These are phyloP conservation scores for Mesorhabditis belari DNA, from an alignment of 2,888 invertebrate genomes.

Conservation along the genomic window DNA sequence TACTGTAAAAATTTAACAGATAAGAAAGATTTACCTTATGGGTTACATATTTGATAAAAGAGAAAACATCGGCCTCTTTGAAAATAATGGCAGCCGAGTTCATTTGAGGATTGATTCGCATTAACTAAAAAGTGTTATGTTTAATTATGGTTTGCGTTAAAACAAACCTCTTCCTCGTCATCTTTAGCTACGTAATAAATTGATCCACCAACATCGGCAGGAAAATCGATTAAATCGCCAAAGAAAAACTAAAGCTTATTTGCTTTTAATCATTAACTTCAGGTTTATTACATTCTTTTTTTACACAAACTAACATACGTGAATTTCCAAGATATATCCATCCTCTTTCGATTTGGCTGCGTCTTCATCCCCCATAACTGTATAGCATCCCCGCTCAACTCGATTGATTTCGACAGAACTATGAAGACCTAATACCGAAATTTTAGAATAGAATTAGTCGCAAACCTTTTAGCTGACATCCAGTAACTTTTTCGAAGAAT, in stretches of 20 bases:
- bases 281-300: neutral
- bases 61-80: constrained; percentile 40
- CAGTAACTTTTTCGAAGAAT: constrained; percentile 12
- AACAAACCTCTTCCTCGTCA: constrained; percentile 35
- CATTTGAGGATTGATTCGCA: constrained; percentile 28
- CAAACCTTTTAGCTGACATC: constrained; percentile 9
- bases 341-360: constrained; percentile 15
- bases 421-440: constrained; percentile 7
- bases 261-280: too few relatives aligned
- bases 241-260: constrained; percentile 40
- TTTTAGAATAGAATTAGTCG: neutral
- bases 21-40: too few relatives aligned
- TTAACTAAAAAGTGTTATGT: constrained; percentile 16
- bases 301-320: constrained; percentile 1
- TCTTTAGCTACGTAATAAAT: constrained; percentile 34
- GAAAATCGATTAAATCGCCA: constrained; percentile 23
- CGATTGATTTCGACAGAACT: constrained; percentile 20
- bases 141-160: constrained; percentile 2
- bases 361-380: constrained; percentile 35
- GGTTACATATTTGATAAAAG: constrained; percentile 46
- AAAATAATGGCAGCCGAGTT: constrained; percentile 37
- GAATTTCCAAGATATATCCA: constrained; percentile 23
- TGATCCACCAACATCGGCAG: constrained; percentile 33
- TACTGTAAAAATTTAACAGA: too few relatives aligned
- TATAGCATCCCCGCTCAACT: constrained; percentile 33